Evolutionary conservation across 1,140 invertebrate species (phyloP), one percentile per base, ranked within the genome.

Genomic region (Phthorimaea operculella): DNA sequence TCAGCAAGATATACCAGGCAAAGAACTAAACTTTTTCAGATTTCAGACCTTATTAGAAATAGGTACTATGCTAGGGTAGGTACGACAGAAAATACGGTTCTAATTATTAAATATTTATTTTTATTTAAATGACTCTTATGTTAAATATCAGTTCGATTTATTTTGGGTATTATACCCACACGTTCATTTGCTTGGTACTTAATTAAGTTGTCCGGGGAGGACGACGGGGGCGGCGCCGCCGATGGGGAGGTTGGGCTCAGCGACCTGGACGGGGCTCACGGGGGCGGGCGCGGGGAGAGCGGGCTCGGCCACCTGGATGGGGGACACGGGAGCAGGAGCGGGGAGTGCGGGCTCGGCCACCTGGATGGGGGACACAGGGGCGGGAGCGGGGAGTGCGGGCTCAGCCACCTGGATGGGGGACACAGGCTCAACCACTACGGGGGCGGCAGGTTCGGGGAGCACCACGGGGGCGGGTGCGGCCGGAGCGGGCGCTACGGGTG

Each of bases 131-230:
- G n/a, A n/a, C n/a, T 28, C 6, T 28, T 28, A 28, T n/a, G n/a
- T n/a, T n/a, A n/a, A n/a, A n/a, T n/a, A n/a, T n/a, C n/a, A n/a
- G n/a, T n/a, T n/a, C n/a, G n/a, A n/a, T n/a, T n/a, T n/a, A n/a
- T n/a, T n/a, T n/a, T n/a, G n/a, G n/a, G n/a, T n/a, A n/a, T n/a
- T n/a, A n/a, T n/a, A n/a, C n/a, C n/a, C n/a, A n/a, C n/a, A n/a
- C n/a, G n/a, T n/a, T n/a, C n/a, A n/a, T n/a, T n/a, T n/a, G n/a
- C n/a, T n/a, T n/a, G n/a, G n/a, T 28, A 47, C 53, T 64, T 61
- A 67, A 62, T 64, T 64, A 11, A 67, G 64, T 18, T 12, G 49
- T 33, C 58, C 65, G 60, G 59, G 55, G 54, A 52, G 58, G 59
- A 54, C 14, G 65, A 63, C 51, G 56, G 59, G 50, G 47, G 60